Base-by-base conservation (phyloP, 2,888 invertebrate genomes). In the Caenorhabditis virilis region DNA sequence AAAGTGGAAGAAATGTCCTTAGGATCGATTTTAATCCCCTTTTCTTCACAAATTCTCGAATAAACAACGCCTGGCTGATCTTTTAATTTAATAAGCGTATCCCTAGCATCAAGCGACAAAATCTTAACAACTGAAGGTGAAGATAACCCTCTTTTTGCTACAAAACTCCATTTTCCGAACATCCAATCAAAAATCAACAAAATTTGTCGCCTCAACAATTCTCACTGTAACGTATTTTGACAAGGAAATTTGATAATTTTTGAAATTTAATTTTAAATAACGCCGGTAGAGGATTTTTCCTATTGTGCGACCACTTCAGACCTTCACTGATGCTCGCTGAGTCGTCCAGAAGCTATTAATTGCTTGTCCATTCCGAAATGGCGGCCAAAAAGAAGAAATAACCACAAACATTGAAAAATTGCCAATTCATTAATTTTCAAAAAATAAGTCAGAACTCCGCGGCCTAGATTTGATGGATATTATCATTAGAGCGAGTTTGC, bases 51-150 rank as follows among this genome's bases (percentile, higher is more conserved):
- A 26, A 69, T 57, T 1, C 48, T 48, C n/a, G 57, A 45, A 35
- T 72, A 72, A n/a, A 66, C 60, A 7, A 48, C 38, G 9, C 49
- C 20, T 0, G 72, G 68, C 13, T 26, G 38, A 11, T 63, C 63
- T 47, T 52, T 58, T 9, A 70, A 54, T 1, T 36, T 49, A 22
- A 79, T 72, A 3, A 79, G 57, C 6, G 79, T 79, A 49, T 78
- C 72, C 51, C 75, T 71, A 5, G 74, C 79, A 57, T 79, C 79
- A n/a, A 79, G 25, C 3, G 77, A 75, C 7, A 79, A 53, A 13
- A 77, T 68, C 47, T 66, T 58, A 4, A 69, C 52, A 11, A 65
- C 56, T 11, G 53, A 61, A 7, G 58, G 58, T 2, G 60, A 49
- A 3, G 51, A 56, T 20, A 46, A 6, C 18, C 16, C 11, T 11